Percentiles rank a stretch among this genome's conserved stretches.
Conservation (phyloP, 2,888 invertebrate genomes). For the Noctua fimbriata region DNA sequence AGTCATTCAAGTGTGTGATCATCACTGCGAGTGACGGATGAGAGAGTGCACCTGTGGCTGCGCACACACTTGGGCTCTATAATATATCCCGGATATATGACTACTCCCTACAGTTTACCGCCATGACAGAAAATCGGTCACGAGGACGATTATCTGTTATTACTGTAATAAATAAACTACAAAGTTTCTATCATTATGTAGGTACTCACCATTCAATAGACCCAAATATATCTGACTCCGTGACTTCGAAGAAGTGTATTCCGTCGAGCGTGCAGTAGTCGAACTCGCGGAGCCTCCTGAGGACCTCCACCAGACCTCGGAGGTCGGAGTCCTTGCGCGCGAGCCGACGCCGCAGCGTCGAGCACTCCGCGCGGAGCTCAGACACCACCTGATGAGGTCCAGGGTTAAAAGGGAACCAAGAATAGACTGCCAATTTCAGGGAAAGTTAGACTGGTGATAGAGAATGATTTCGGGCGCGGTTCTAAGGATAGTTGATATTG, state of each 20-base stretch:
- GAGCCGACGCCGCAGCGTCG: slow-evolving; percentile 83
- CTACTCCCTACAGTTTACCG: not conserved
- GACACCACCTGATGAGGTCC: slow-evolving; percentile 75
- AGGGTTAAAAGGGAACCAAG: slow-evolving; percentile 9
- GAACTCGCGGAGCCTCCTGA: slow-evolving; percentile 87
- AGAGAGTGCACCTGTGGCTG: not conserved
- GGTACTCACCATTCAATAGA: slow-evolving; percentile 77
- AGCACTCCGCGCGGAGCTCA: slow-evolving; percentile 80
- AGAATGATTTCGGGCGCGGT: not conserved
- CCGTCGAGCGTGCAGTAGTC: slow-evolving; percentile 88
- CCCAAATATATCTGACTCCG: slow-evolving; percentile 85
- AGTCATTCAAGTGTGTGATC: not conserved
- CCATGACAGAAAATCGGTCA: not conserved
- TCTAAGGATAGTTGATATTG: not conserved
- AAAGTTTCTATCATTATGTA: slow-evolving; percentile 5
- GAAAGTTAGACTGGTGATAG: not conserved
- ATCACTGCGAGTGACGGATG: not conserved
- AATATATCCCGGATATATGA: not conserved
- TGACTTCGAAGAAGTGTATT: slow-evolving; percentile 89
- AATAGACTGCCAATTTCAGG: not conserved
- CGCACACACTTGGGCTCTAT: not conserved
- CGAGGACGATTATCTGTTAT: not conserved
- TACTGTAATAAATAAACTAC: not conserved
- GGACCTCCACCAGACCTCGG: slow-evolving; percentile 88
- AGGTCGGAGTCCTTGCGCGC: slow-evolving; percentile 88